Conservation (phyloP, 2,888 invertebrate species). For the Sylvicola fuscatus region DNA sequence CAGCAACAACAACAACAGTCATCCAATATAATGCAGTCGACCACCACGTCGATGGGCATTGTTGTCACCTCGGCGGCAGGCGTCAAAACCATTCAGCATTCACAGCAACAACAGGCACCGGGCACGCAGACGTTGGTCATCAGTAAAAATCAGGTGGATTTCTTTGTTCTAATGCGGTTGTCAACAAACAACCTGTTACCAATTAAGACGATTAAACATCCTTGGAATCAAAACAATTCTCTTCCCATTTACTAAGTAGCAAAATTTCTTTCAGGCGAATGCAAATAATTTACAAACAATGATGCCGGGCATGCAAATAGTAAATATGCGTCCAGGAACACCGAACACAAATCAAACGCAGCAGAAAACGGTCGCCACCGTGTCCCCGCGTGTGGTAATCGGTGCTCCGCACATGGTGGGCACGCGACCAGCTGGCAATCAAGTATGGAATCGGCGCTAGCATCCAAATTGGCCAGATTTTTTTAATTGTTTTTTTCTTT, state of each 20-base stretch:
- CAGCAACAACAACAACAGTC: conserved; percentile 14
- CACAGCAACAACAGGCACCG: too few species aligned
- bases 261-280: too few species aligned
- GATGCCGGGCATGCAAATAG: conserved; percentile 62
- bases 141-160: too few species aligned
- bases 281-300: conserved; percentile 24
- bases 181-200: too few species aligned
- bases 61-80: too few species aligned
- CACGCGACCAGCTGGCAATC: conserved; percentile 41
- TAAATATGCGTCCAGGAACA: conserved; percentile 61
- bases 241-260: too few species aligned
- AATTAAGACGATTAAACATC: too few species aligned
- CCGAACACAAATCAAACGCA: conserved; percentile 40
- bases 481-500: conserved; percentile 2
- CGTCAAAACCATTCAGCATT: background rate
- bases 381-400: conserved; percentile 65
- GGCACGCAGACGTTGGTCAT: too few species aligned
- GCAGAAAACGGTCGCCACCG: conserved; percentile 56
- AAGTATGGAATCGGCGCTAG: background rate
- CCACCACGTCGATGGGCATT: too few species aligned
- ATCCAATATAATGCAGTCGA: conserved; percentile 4
- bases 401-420: conserved; percentile 66
- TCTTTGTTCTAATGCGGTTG: too few species aligned
- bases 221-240: too few species aligned
- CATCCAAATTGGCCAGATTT: background rate